Evolutionary conservation across 1,140 invertebrate species (phyloP).

Genomic region (Oryctes rhinoceros): DNA sequence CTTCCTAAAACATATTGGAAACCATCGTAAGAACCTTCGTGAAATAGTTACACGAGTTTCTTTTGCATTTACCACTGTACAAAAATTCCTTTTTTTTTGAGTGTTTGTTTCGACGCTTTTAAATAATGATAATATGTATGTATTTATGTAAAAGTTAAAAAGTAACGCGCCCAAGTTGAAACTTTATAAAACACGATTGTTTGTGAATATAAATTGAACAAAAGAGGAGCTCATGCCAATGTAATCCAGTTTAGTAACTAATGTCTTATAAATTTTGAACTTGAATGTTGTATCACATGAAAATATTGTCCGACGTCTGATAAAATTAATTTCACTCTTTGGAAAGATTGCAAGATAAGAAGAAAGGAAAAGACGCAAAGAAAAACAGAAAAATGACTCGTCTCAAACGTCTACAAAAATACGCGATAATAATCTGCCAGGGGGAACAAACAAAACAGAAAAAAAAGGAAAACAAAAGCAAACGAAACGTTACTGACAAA

Average conservation of each 20-base stretch:
- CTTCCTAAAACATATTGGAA: not conserved
- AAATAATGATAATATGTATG: no score
- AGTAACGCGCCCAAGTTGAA: no score
- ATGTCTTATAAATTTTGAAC: no score
- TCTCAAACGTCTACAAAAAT: not conserved
- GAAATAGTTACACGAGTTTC: not conserved
- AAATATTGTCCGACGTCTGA: not conserved
- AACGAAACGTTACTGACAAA: slow-evolving; percentile 13
- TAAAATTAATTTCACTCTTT: not conserved
- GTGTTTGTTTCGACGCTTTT: no score
- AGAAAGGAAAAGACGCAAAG: not conserved
- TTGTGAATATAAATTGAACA: no score
- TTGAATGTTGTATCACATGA: no score
- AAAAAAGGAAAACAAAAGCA: not conserved
- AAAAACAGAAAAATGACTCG: not conserved
- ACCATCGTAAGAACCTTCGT: not conserved
- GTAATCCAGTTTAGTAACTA: no score
- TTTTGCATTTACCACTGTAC: not conserved
- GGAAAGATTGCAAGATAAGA: not conserved
- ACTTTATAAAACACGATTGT: no score
- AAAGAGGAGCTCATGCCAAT: no score
- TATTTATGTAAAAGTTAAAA: no score
- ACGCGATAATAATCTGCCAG: not conserved
- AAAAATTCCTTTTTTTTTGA: no score
- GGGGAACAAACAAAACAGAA: not conserved